Evolutionary conservation across 2,888 invertebrate species (phyloP), one percentile per base, ranked within the genome.

Genomic region (Julus scanicus): DNA sequence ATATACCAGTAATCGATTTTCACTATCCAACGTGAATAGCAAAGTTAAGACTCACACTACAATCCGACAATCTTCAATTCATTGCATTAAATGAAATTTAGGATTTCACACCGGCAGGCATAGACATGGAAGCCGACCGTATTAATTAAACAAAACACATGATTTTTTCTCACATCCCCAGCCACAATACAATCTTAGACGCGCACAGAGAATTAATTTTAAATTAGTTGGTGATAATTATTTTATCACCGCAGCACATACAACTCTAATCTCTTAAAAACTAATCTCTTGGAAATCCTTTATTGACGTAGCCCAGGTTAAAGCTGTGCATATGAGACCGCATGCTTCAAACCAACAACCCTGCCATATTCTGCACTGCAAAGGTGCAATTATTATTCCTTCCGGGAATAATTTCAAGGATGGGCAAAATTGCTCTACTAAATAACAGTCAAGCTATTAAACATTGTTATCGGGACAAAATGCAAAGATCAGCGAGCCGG

Each of bases 351-450:
- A 37, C 15, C 4, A 80, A 37, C 9, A 13, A 37, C 80, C 11
- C 80, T 80, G 80, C 80, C 37, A 80, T 29, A 80, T 20, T 20
- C 63, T 63, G 63, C 63, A 20, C 20, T 9, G 8, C 8, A 8
- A 8, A 5, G 17, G 39, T 40, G 84, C 84, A n/a, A 84, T 83
- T 49, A 88, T 88, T 88, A 88, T 88, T 88, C 88, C 88, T 88
- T 88, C 84, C 88, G 87, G 87, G 88, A 88, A 88, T 88, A 88
- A 88, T 39, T 83, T 57, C 71, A 87, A 88, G 83, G 71, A 53
- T 57, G 86, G 85, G 48, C 84, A 88, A 37, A 29, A 85, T 84
- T 84, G 53, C 57, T 83, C 87, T 80, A 84, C 57, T 39, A 48
- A 37, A 39, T 53, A 53, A 5, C 37, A 29, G 5, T 13, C 57